These are phyloP conservation scores for Diplodus puntazzo DNA, from an alignment of 2,797 vertebrate species.

Conservation along the genomic window DNA sequence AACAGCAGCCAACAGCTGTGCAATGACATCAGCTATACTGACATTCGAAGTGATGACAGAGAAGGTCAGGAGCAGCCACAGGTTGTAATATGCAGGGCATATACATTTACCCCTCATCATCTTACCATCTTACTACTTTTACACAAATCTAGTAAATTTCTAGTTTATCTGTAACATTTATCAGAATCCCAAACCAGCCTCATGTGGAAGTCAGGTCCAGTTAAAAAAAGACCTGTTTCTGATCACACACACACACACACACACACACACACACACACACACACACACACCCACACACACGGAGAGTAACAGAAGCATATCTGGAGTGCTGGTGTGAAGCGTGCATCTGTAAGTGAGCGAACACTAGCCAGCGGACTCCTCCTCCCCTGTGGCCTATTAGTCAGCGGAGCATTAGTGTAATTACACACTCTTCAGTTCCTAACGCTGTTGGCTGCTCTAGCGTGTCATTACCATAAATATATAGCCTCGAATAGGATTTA, in stretches of 20 bases:
- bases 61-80: too few relatives aligned
- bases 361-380: conserved; percentile 60
- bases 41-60: too few relatives aligned
- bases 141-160: neutral
- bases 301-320: conserved; percentile 2
- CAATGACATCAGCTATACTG: too few relatives aligned
- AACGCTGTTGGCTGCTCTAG: conserved; percentile 72
- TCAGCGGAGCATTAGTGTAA: conserved; percentile 81
- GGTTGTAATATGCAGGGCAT: too few relatives aligned
- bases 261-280: conserved; percentile 5
- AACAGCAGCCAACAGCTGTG: too few relatives aligned
- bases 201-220: neutral
- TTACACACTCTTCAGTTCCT: conserved; percentile 81
- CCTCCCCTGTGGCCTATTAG: conserved; percentile 80
- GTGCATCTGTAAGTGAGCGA: conserved; percentile 61
- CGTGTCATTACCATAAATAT: conserved; percentile 81
- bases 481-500: conserved; percentile 79
- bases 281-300: conserved; percentile 29
- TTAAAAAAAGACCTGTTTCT: neutral
- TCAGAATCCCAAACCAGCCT: neutral
- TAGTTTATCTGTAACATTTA: neutral
- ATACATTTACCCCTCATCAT: too few relatives aligned
- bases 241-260: neutral
- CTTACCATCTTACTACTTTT: neutral
- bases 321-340: conserved; percentile 41